Evolutionary conservation across 2,113 vertebrate genomes (phyloP), one percentile per base, ranked within the genome.

Genomic region (Haemorhous mexicanus): DNA sequence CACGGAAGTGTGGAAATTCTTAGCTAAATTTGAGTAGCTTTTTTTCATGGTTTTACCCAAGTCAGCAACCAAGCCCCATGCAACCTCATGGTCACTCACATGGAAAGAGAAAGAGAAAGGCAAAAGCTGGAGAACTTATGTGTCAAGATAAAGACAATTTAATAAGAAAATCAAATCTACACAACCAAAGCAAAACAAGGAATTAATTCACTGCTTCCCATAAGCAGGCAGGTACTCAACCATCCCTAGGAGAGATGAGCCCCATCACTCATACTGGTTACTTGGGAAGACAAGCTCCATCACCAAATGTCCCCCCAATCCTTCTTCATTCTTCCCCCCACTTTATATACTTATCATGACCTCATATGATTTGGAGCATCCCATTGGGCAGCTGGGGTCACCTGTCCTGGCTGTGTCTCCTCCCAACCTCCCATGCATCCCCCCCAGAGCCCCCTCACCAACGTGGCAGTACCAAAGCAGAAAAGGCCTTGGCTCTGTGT

Each of bases 381-480:
- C 32, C 9, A 0, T 4, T 43, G 62, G 8, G 26, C 21, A 35
- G 5, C 9, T 67, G 13, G 4, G 35, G 13, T 23, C 50, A 10
- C 9, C 10, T 47, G 16, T 30, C 30, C 43, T 30, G 23, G 14
- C 14, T 64, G 7, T 64, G n/a, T 41, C 50, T 49, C 43, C 50
- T n/a, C 28, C 28, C 69, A 66, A 0, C 8, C 10, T 33, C 6
- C 11, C 28, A 20, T 8, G 23, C 9, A 23, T 53, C 2, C 1
- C 12, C 32, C 6, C 6, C n/a, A 41, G 28, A 11, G 39, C 39
- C 3, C 19, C 35, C 16, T 49, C 30, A 41, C 16, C n/a, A 28
- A 5, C 30, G 16, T 3, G 24, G 24, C n/a, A 30, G 24, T 20
- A 24, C 2, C 7, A 58, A 33, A 66, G 19, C 10, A 66, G 49